Conservation (phyloP, 30 jellyfish, hydroid and myxozoan species). For the Aurelia aurita region DNA sequence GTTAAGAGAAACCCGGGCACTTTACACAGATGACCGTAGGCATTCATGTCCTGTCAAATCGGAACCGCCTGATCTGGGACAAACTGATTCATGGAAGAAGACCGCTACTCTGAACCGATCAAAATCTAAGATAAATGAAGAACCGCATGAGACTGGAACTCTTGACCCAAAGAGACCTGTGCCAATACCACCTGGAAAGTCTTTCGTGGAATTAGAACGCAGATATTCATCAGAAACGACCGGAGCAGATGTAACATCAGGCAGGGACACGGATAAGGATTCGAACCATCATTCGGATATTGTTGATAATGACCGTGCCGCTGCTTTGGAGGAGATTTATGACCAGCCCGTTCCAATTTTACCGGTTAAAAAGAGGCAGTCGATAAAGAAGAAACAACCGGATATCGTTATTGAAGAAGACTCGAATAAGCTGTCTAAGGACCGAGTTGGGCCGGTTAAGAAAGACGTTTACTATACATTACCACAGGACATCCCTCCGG, state of each 20-base stretch:
- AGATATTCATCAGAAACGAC: slow-evolving; percentile 18
- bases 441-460: neutral
- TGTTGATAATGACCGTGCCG: neutral
- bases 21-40: slow-evolving; percentile 7
- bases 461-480: slow-evolving; percentile 22
- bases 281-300: neutral
- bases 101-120: slow-evolving; percentile 24
- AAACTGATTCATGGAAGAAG: neutral
- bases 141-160: neutral
- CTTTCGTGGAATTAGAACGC: slow-evolving; percentile 30
- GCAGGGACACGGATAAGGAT: neutral
- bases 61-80: neutral
- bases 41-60: slow-evolving; percentile 39
- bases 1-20: neutral
- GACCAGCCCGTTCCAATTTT: slow-evolving; percentile 69
- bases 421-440: neutral
- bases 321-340: neutral
- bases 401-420: neutral
- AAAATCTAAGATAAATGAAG: neutral
- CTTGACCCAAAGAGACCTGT: slow-evolving; percentile 67
- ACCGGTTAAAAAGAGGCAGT: slow-evolving; percentile 62
- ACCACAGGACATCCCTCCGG: slow-evolving; percentile 47
- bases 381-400: slow-evolving; percentile 4
- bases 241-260: neutral
- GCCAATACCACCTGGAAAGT: slow-evolving; percentile 75